phyloP scores from a whole-genome alignment of 2,797 vertebrate species.

The Sarcoramphus papa region DNA sequence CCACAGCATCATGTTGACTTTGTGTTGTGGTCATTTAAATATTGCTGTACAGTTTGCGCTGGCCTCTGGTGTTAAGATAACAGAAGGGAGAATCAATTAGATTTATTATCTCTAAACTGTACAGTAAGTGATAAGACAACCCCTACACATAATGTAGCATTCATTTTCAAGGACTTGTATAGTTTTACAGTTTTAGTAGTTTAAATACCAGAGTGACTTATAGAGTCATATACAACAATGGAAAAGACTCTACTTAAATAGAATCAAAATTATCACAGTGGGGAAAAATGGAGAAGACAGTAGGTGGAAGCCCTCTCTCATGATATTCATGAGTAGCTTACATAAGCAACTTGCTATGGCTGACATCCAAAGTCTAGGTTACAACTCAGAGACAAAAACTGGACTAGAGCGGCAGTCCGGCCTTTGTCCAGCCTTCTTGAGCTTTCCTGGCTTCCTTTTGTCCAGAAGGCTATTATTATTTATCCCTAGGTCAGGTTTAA shows the following conservation, averaged over 20 bases:
- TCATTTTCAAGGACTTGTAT: constrained; percentile 71
- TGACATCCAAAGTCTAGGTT: background rate
- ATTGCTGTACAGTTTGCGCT: constrained; percentile 73
- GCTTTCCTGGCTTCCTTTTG: background rate
- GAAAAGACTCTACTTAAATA: background rate
- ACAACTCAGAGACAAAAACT: background rate
- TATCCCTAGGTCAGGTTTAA: background rate
- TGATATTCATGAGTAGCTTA: background rate
- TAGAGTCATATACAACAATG: background rate
- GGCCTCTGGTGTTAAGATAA: constrained; percentile 83
- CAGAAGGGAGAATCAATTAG: constrained; percentile 86
- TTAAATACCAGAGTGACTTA: background rate
- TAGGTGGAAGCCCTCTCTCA: background rate
- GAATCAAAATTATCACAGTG: background rate
- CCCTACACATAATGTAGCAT: constrained; percentile 29
- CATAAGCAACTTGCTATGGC: background rate
- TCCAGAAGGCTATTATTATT: background rate
- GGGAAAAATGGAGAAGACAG: background rate
- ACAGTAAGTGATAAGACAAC: constrained; percentile 59
- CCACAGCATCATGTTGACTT: constrained; percentile 70
- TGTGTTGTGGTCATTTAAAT: constrained; percentile 86
- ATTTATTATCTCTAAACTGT: constrained; percentile 77
- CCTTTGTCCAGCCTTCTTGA: background rate
- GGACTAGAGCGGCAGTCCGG: background rate
- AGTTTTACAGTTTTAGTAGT: background rate